These are phyloP conservation scores for Neomicropteryx cornuta DNA, from an alignment of 1,140 invertebrate species.

Conservation along the genomic window DNA sequence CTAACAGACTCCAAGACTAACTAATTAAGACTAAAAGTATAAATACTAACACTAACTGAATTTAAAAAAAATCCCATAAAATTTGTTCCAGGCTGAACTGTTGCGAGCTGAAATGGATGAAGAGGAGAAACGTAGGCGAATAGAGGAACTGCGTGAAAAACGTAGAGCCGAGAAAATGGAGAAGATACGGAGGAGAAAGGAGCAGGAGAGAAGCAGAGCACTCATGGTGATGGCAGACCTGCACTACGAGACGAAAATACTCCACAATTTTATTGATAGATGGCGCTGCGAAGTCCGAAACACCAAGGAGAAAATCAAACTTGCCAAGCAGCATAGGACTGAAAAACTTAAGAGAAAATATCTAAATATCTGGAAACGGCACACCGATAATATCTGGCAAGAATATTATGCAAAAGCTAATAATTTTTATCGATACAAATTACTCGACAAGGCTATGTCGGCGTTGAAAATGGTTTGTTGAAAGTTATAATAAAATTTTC, in stretches of 20 bases:
- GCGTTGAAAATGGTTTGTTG: conserved; percentile 30
- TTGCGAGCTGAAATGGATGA: conserved; percentile 42
- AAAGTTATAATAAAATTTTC: too few species aligned
- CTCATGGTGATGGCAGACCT: conserved; percentile 42
- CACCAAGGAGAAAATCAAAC: conserved; percentile 34
- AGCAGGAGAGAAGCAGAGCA: conserved; percentile 35
- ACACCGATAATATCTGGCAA: conserved; percentile 32
- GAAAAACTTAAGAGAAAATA: too few species aligned
- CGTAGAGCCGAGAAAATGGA: conserved; percentile 46
- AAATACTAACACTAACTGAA: too few species aligned
- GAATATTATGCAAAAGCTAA: conserved; percentile 36
- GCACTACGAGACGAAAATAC: conserved; percentile 42
- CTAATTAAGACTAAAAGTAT: too few species aligned
- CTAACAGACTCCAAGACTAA: too few species aligned
- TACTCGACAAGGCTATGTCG: conserved; percentile 25
- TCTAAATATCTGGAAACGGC: conserved; percentile 41
- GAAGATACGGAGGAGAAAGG: conserved; percentile 42
- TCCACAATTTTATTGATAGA: too few species aligned
- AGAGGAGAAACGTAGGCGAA: conserved; percentile 44
- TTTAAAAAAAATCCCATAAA: too few species aligned
- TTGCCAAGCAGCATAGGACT: too few species aligned
- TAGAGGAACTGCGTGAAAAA: conserved; percentile 45
- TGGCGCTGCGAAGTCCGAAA: too few species aligned
- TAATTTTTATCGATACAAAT: conserved; percentile 31
- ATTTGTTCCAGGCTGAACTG: conserved; percentile 23